Conservation (phyloP, 2,888 invertebrate species). For the Drosophila greeni region DNA sequence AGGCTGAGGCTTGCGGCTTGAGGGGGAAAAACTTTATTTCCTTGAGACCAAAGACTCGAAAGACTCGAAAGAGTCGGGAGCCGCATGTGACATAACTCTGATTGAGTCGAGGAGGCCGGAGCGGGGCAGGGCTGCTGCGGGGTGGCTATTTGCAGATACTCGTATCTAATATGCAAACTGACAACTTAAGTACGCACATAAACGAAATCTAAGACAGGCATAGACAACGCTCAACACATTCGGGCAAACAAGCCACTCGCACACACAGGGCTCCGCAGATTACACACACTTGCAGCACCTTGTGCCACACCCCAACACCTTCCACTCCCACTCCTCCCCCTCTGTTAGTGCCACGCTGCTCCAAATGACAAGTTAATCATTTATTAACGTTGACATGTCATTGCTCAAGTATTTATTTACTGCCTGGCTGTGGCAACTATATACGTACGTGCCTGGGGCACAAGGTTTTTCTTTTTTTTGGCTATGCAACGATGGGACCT, state of each 20-base stretch:
- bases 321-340: slow-evolving; percentile 11
- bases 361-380: slow-evolving; percentile 70
- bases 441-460: slow-evolving; percentile 10
- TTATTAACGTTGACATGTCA: slow-evolving; percentile 71
- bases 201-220: slow-evolving; percentile 56
- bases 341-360: slow-evolving; percentile 20
- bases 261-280: slow-evolving; percentile 29
- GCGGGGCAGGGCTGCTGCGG: slow-evolving; percentile 14
- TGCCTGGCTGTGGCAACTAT: slow-evolving; percentile 37
- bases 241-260: slow-evolving; percentile 23
- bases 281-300: slow-evolving; percentile 23
- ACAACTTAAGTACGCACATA: slow-evolving; percentile 68
- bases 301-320: not conserved
- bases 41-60: slow-evolving; percentile 27
- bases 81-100: slow-evolving; percentile 63
- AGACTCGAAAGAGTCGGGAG: slow-evolving; percentile 9
- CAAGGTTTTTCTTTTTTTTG: not conserved
- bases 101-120: slow-evolving; percentile 47
- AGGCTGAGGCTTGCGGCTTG: slow-evolving; percentile 1
- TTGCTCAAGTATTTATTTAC: slow-evolving; percentile 72
- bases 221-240: slow-evolving; percentile 41
- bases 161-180: slow-evolving; percentile 64
- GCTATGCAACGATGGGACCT: not conserved
- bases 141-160: slow-evolving; percentile 39
- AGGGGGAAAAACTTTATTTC: slow-evolving; percentile 37